Percentiles rank a stretch among this genome's conserved stretches.
Evolutionary conservation across 2,113 vertebrate genomes (phyloP).

Genomic region (Engystomops pustulosus): DNA sequence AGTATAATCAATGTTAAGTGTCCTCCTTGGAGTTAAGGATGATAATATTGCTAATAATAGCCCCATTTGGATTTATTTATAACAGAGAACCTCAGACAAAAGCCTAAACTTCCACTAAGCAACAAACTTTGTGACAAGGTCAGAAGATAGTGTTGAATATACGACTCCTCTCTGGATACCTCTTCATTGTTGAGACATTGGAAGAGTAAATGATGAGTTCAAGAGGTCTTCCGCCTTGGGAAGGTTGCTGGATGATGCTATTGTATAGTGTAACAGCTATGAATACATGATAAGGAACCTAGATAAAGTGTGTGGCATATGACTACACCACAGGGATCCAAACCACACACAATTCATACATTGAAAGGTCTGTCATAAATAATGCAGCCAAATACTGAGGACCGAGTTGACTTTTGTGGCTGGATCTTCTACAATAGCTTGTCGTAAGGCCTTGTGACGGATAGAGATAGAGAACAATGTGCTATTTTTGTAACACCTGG

Average conservation of each 20-base stretch:
- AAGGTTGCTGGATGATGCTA: conserved; percentile 46
- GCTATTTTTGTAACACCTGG: not conserved
- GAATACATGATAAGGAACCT: conserved; percentile 51
- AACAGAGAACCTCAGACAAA: not conserved
- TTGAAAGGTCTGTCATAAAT: conserved; percentile 58
- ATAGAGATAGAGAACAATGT: not conserved
- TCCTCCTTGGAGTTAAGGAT: not conserved
- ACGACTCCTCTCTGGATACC: conserved; percentile 40
- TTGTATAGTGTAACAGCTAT: conserved; percentile 50
- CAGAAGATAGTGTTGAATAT: conserved; percentile 25
- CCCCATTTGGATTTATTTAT: not conserved
- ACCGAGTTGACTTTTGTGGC: conserved; percentile 43
- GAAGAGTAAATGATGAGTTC: conserved; percentile 53
- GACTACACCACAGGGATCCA: conserved; percentile 53
- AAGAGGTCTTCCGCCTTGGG: conserved; percentile 41
- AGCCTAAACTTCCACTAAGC: conserved; percentile 33
- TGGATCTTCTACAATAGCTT: conserved; percentile 9
- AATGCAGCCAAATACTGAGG: conserved; percentile 41
- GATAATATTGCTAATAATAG: not conserved
- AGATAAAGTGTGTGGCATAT: conserved; percentile 51
- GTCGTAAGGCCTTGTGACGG: not conserved
- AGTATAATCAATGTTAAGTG: not conserved
- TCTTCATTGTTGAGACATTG: conserved; percentile 22
- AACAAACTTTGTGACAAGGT: conserved; percentile 50
- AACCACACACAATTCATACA: conserved; percentile 51